Evolutionary conservation across 2,797 vertebrate species (phyloP).

Genomic region (Allobates femoralis): DNA sequence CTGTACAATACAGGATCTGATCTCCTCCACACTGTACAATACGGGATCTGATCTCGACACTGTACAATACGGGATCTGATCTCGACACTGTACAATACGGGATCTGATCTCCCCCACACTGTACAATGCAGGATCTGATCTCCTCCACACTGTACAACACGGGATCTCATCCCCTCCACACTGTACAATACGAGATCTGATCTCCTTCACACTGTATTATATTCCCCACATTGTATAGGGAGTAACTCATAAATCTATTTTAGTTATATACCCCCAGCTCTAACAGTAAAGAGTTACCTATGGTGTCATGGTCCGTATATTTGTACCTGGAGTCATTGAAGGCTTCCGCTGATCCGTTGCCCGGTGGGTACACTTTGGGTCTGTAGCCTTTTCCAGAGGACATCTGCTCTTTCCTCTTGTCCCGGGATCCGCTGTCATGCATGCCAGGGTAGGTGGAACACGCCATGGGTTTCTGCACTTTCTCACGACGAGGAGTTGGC

Average conservation of each 20-base stretch:
- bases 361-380: conserved; percentile 78
- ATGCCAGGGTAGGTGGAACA: conserved; percentile 74
- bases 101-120: background rate
- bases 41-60: background rate
- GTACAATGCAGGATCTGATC: background rate
- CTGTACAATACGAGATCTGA: background rate
- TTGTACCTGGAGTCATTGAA: conserved; percentile 24
- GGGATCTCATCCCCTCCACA: background rate
- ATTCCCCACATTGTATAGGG: background rate
- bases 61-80: background rate
- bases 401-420: conserved; percentile 76
- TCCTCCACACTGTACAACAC: background rate
- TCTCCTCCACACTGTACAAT: background rate
- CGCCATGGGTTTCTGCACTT: conserved; percentile 76
- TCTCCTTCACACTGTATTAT: background rate
- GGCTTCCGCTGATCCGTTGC: background rate
- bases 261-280: too few relatives aligned
- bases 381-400: conserved; percentile 79
- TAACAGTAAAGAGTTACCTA: too few relatives aligned
- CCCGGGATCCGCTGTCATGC: conserved; percentile 73
- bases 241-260: too few relatives aligned
- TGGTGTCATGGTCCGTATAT: background rate
- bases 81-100: background rate
- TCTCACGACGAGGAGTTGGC: conserved; percentile 66
- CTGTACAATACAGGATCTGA: background rate